Evolutionary conservation across 92 coral and sea anemone species (phyloP).

Genomic region (Parazoanthus atlanticus): DNA sequence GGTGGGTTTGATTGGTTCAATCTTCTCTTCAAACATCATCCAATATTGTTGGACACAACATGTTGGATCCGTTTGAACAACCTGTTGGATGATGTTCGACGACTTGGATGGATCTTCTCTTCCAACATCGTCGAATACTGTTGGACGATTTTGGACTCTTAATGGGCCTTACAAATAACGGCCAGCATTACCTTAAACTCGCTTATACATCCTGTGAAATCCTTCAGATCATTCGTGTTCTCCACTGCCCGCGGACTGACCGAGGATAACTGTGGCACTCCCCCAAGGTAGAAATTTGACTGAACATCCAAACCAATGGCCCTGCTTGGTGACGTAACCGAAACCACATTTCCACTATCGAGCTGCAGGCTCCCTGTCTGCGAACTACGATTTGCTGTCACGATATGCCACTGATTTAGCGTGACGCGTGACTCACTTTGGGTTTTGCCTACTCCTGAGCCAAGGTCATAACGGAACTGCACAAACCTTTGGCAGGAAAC

Average conservation of each 20-base stretch:
- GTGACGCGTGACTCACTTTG: conserved; percentile 57
- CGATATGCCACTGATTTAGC: conserved; percentile 63
- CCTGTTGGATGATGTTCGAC: neutral
- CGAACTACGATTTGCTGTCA: conserved; percentile 55
- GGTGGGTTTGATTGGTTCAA: too few species aligned
- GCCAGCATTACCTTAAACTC: conserved; percentile 58
- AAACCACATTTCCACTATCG: conserved; percentile 50
- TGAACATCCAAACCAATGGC: conserved; percentile 80
- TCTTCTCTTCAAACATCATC: too few species aligned
- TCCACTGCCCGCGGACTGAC: conserved; percentile 75
- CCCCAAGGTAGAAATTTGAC: conserved; percentile 86
- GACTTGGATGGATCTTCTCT: conserved; percentile 12
- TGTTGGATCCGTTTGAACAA: too few species aligned
- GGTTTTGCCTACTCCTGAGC: conserved; percentile 74
- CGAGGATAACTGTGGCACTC: conserved; percentile 77
- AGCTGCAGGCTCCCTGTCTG: conserved; percentile 58
- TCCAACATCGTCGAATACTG: too few species aligned
- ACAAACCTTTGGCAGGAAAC: conserved; percentile 54
- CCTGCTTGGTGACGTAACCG: conserved; percentile 57
- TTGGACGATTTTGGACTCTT: too few species aligned
- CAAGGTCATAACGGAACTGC: conserved; percentile 82
- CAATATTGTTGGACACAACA: too few species aligned
- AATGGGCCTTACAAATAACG: too few species aligned
- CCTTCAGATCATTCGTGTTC: conserved; percentile 60
- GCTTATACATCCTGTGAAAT: conserved; percentile 82